phyloP scores from a whole-genome alignment of 2,888 invertebrate species.

The Hoplodrina blanda region DNA sequence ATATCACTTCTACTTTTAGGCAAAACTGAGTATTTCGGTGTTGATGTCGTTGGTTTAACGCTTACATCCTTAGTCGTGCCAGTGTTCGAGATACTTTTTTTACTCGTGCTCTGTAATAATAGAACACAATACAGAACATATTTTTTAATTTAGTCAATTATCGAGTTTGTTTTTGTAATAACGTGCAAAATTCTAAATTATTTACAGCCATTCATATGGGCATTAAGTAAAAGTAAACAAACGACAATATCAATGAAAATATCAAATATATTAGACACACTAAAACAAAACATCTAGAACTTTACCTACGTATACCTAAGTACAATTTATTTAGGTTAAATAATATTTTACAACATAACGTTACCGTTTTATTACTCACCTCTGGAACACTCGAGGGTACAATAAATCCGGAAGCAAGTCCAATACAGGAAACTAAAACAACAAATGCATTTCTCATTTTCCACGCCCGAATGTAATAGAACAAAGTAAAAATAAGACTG shows the following conservation, averaged over 20 bases:
- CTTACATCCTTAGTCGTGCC: neutral
- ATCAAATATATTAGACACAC: neutral
- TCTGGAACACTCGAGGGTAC: slow-evolving; percentile 70
- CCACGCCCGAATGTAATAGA: slow-evolving; percentile 42
- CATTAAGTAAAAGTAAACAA: neutral
- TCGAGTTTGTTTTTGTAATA: neutral
- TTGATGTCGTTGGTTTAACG: neutral
- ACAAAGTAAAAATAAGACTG: slow-evolving; percentile 46
- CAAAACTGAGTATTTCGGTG: slow-evolving; percentile 13
- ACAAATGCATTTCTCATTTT: slow-evolving; percentile 77
- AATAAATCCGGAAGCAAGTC: slow-evolving; percentile 74
- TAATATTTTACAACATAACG: slow-evolving; percentile 36
- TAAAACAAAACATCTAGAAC: neutral
- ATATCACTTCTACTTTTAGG: slow-evolving; percentile 49
- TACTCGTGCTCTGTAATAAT: slow-evolving; percentile 9
- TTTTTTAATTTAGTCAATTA: neutral
- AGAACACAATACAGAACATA: neutral
- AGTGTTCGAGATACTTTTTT: neutral
- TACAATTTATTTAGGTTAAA: slow-evolving; percentile 15
- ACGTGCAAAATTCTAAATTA: neutral
- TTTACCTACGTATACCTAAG: neutral
- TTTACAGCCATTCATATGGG: neutral
- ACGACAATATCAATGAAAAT: neutral
- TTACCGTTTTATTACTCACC: slow-evolving; percentile 71
- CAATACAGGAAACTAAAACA: slow-evolving; percentile 76